Evolutionary conservation across 2,797 vertebrate genomes (phyloP).

Genomic region (Eulemur mongoz): DNA sequence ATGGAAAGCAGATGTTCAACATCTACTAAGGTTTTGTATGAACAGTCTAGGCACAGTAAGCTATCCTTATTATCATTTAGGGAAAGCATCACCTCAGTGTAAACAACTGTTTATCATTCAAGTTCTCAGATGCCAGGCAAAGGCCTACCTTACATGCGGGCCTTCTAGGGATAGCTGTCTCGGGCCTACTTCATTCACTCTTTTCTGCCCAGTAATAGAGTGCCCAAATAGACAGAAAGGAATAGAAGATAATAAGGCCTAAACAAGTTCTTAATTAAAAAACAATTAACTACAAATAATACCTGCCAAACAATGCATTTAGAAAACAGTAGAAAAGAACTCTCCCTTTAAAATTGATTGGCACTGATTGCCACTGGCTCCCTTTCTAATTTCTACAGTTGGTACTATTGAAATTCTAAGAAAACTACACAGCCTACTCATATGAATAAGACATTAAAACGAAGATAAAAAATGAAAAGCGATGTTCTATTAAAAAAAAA

Average conservation of each 20-base stretch:
- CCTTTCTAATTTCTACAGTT: not conserved
- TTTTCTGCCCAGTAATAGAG: not conserved
- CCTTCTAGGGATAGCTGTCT: not conserved
- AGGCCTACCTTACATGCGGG: not conserved
- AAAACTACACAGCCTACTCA: not conserved
- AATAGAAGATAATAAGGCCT: not conserved
- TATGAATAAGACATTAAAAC: not conserved
- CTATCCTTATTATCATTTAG: not conserved
- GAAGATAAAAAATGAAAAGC: not conserved
- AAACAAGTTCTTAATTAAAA: not conserved
- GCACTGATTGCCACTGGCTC: not conserved
- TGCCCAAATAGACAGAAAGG: not conserved
- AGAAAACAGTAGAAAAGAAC: not conserved
- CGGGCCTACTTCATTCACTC: not conserved
- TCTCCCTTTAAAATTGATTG: not conserved
- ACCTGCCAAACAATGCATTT: not conserved
- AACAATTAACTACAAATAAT: not conserved
- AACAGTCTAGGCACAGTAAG: not conserved
- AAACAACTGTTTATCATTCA: not conserved
- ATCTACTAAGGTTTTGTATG: not conserved
- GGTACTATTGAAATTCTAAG: not conserved
- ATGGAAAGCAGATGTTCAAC: not conserved
- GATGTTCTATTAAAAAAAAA: not conserved
- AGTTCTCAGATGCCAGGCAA: not conserved
- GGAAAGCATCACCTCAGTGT: not conserved